Percentiles rank a stretch among this genome's conserved stretches.
Conservation (phyloP, 2,888 invertebrate genomes). For the Malacosoma neustria region DNA sequence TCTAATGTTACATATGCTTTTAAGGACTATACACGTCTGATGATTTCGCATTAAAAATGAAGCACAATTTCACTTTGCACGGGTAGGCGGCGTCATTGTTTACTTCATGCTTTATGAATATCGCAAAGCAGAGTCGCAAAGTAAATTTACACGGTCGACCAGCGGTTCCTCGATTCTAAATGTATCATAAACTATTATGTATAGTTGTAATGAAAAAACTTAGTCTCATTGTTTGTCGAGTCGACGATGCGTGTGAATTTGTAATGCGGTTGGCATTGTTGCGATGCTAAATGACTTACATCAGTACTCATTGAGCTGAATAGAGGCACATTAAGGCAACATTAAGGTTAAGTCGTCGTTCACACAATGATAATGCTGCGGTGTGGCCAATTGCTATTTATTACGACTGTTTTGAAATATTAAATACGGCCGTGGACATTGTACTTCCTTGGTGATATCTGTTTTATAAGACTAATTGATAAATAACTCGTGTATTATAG, state of each 20-base stretch:
- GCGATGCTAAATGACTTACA: constrained; percentile 27
- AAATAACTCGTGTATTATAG: too few relatives aligned
- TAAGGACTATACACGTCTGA: not conserved
- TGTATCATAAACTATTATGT: constrained; percentile 42
- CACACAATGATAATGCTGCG: constrained; percentile 39
- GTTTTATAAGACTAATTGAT: too few relatives aligned
- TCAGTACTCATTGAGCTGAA: constrained; percentile 27
- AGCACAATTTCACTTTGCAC: constrained; percentile 9
- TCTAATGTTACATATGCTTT: constrained; percentile 5
- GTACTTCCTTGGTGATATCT: not conserved
- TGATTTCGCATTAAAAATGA: constrained; percentile 2
- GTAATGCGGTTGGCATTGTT: not conserved
- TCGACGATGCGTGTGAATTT: constrained; percentile 50
- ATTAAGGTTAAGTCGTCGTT: constrained; percentile 40
- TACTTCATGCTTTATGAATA: constrained; percentile 35
- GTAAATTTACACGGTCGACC: constrained; percentile 38
- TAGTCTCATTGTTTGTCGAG: constrained; percentile 38
- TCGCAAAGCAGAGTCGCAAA: constrained; percentile 42
- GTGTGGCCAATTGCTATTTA: constrained; percentile 46
- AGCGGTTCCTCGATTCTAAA: constrained; percentile 29
- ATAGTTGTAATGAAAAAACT: constrained; percentile 32
- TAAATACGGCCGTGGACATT: not conserved
- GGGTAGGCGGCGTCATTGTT: constrained; percentile 24
- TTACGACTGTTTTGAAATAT: constrained; percentile 30
- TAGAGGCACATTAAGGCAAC: constrained; percentile 31